A percentile compares a stretch with the other conserved stretches of the same genome.
Evolutionary conservation across 2,113 vertebrate genomes (phyloP).

Genomic region (Perca flavescens): DNA sequence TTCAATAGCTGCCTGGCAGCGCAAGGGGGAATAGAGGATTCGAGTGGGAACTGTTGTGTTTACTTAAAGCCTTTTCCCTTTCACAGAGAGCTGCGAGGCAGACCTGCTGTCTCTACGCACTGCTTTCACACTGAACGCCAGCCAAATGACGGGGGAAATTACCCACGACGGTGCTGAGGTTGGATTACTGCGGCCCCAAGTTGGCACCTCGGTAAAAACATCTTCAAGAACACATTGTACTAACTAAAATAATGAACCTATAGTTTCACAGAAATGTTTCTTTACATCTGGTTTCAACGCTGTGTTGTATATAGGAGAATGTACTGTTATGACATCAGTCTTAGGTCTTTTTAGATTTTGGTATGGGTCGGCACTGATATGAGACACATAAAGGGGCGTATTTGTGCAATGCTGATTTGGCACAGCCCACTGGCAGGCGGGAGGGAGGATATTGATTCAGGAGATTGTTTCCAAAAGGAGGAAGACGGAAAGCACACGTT

Average conservation of each 20-base stretch:
- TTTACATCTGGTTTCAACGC: constrained; percentile 18
- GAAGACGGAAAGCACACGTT: too few relatives aligned
- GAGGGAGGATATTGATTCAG: too few relatives aligned
- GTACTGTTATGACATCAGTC: too few relatives aligned
- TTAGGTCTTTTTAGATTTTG: too few relatives aligned
- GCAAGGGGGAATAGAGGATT: constrained; percentile 15
- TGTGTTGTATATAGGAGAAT: neutral
- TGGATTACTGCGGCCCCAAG: constrained; percentile 38
- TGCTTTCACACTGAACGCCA: constrained; percentile 50
- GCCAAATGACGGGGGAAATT: constrained; percentile 65
- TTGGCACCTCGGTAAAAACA: constrained; percentile 46
- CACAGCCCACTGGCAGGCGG: too few relatives aligned
- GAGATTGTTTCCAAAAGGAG: too few relatives aligned
- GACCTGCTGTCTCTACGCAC: constrained; percentile 67
- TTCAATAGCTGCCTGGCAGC: neutral
- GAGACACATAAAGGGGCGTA: too few relatives aligned
- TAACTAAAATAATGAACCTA: neutral
- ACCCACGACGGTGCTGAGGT: constrained; percentile 40
- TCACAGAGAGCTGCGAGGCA: constrained; percentile 66
- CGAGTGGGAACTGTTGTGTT: constrained; percentile 55
- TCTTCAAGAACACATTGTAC: constrained; percentile 16
- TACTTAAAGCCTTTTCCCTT: constrained; percentile 55
- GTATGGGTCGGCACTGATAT: too few relatives aligned
- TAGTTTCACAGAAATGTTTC: constrained; percentile 5
- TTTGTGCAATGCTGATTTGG: too few relatives aligned